Evolutionary conservation across 1,140 invertebrate species (phyloP), one percentile per base, ranked within the genome.

Genomic region (Eueides isabella): DNA sequence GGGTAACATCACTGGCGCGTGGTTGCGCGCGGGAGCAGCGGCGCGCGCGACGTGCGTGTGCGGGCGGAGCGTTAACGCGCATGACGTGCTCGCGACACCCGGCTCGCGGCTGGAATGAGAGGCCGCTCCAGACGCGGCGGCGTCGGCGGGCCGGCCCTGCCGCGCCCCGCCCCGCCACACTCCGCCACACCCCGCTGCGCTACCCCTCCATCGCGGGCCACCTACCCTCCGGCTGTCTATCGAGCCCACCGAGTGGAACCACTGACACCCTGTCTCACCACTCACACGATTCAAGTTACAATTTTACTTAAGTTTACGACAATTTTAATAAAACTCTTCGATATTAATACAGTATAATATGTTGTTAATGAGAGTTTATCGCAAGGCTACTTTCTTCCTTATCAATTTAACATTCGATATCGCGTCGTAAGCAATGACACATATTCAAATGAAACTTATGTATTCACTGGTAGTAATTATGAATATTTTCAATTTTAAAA

Each of bases 1-100:
- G 81, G 87, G 86, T 85, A 88, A 85, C 90, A 92, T 92, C 81
- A 88, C 90, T 85, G 83, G 84, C 83, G 84, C 85, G 79, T 78
- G 75, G 76, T 79, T 78, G 83, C 75, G 86, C 85, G 84, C 85
- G 84, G 81, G 82, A 80, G 83, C 77, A 81, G 81, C 74, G 74
- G 83, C 84, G 85, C 81, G 86, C 79, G 84, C 83, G 85, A 83
- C 83, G 87, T 78, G 76, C 84, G 83, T 84, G 83, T 80, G 77
- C 77, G 80, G 48, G 77, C 83, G 85, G 80, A 6, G 83, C 79
- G 82, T 76, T 23, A 38, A 48, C 84, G 80, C 80, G 70, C 80
- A 74, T 79, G 62, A 73, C 80, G 75, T 80, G 78, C 80, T 81
- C 80, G 62, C 80, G 64, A 67, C 83, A 71, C 79, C 77, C 80